A percentile compares a stretch with the other conserved stretches of the same genome.
Conservation (phyloP, 1,140 invertebrate species). For the Mya arenaria region DNA sequence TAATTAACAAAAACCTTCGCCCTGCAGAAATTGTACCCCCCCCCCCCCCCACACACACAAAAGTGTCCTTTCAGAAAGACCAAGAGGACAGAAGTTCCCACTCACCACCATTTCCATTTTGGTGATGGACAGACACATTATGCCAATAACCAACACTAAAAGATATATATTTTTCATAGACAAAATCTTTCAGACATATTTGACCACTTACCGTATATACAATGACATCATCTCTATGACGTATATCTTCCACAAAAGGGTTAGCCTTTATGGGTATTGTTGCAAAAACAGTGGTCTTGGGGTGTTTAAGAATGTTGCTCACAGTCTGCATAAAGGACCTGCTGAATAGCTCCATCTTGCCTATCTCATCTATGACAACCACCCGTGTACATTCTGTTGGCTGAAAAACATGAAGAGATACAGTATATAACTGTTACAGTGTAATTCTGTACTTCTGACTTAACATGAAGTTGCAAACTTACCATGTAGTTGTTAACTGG, state of each 20-base stretch:
- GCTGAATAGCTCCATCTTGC: constrained; percentile 88
- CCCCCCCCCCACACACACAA: too few species aligned
- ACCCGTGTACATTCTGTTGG: constrained; percentile 45
- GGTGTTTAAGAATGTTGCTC: constrained; percentile 76
- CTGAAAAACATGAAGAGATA: constrained; percentile 12
- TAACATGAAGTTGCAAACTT: background rate
- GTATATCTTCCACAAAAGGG: constrained; percentile 78
- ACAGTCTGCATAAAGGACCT: constrained; percentile 82
- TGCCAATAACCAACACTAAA: too few species aligned
- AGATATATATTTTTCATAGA: too few species aligned
- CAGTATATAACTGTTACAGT: background rate
- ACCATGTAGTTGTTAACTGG: background rate
- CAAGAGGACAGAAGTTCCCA: too few species aligned
- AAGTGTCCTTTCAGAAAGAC: too few species aligned
- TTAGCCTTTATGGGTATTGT: constrained; percentile 82
- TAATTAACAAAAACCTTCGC: too few species aligned
- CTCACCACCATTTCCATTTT: too few species aligned
- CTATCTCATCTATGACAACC: constrained; percentile 85
- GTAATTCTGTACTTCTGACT: background rate
- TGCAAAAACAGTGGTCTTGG: constrained; percentile 80
- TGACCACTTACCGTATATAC: constrained; percentile 73
- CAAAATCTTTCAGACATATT: too few species aligned
- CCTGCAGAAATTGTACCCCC: too few species aligned
- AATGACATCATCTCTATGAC: constrained; percentile 68
- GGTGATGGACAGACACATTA: too few species aligned